These are phyloP conservation scores for Dryococelus australis DNA, from an alignment of 2,888 invertebrate species.

Conservation along the genomic window DNA sequence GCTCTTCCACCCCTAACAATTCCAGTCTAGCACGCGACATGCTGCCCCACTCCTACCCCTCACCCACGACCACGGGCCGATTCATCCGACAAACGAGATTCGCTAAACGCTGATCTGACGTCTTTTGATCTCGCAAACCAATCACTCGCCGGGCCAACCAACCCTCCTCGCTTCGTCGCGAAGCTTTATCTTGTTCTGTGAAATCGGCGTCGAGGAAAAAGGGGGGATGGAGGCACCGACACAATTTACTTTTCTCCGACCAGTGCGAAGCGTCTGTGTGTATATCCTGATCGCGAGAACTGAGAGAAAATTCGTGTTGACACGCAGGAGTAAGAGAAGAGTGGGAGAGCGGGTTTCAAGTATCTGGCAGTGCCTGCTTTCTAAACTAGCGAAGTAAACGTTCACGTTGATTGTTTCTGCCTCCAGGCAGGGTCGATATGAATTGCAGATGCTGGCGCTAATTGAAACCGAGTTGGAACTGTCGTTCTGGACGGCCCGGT, in stretches of 20 bases:
- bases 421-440: too few species aligned
- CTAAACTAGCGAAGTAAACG: too few species aligned
- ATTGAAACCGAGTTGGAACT: too few species aligned
- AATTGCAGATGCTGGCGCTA: too few species aligned
- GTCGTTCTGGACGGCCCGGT: too few species aligned
- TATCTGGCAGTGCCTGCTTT: too few species aligned
- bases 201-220: not conserved
- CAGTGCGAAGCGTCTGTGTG: not conserved
- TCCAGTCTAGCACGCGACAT: not conserved
- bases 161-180: not conserved
- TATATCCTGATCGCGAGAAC: not conserved
- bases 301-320: not conserved
- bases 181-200: not conserved
- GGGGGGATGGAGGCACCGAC: not conserved
- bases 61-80: not conserved
- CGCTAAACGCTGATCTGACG: not conserved
- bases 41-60: not conserved
- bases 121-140: slow-evolving; percentile 11
- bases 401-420: too few species aligned
- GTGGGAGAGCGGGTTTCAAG: too few species aligned
- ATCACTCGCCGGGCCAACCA: not conserved
- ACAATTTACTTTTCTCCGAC: not conserved
- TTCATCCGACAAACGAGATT: slow-evolving; percentile 1
- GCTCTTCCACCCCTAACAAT: too few species aligned
- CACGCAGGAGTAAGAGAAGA: not conserved